These are phyloP conservation scores for Puma concolor DNA, from an alignment of 2,113 vertebrate genomes.

Conservation along the genomic window DNA sequence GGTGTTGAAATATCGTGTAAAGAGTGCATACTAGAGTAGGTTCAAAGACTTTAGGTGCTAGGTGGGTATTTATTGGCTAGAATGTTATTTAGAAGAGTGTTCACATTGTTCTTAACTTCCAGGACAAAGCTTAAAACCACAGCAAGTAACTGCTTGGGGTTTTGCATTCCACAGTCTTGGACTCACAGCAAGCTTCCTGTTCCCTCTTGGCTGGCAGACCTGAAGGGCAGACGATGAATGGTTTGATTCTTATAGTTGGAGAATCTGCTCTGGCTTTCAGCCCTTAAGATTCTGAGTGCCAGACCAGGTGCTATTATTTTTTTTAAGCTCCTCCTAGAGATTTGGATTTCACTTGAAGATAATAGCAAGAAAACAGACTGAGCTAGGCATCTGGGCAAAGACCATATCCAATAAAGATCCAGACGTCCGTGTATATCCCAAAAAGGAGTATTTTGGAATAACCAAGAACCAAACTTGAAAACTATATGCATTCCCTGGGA, in stretches of 20 bases:
- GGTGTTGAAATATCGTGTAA: conserved; percentile 2
- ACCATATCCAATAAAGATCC: background rate
- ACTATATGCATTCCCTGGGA: background rate
- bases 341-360: conserved; percentile 45
- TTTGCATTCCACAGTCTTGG: conserved; percentile 33
- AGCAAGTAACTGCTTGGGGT: conserved; percentile 56
- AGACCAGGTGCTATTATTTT: conserved; percentile 58
- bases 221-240: background rate
- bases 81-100: conserved; percentile 16
- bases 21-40: background rate
- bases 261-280: conserved; percentile 35
- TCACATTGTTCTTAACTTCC: conserved; percentile 42
- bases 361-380: background rate
- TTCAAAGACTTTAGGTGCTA: conserved; percentile 28
- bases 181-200: conserved; percentile 30
- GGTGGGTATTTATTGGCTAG: conserved; percentile 1
- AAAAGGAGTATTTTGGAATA: conserved; percentile 25
- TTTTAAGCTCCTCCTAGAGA: background rate
- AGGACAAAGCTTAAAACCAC: conserved; percentile 11
- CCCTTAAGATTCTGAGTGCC: conserved; percentile 39
- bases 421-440: background rate
- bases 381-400: background rate
- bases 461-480: background rate
- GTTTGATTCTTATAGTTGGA: conserved; percentile 58
- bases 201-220: conserved; percentile 27